Conservation (phyloP, 1,140 invertebrate genomes). For the Orius laevigatus region DNA sequence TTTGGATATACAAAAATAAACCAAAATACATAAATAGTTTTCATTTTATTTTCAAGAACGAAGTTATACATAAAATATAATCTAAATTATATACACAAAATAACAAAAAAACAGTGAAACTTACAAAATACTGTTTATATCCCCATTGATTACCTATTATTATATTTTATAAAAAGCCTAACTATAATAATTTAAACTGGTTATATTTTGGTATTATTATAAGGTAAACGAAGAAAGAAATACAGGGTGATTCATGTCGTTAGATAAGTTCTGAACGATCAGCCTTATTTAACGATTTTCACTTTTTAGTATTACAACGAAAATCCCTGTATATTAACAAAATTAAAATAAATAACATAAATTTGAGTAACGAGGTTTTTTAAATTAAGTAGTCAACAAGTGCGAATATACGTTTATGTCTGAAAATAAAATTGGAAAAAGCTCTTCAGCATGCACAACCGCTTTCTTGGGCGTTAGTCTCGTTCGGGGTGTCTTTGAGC, state of each 20-base stretch:
- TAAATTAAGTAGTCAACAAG: slow-evolving; percentile 8
- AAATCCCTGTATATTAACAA: not conserved
- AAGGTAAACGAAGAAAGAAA: not conserved
- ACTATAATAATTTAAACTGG: not conserved
- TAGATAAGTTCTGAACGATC: not conserved
- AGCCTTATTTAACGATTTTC: not conserved
- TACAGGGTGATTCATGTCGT: too few relatives aligned
- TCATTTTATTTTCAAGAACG: not conserved
- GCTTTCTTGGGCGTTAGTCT: slow-evolving; percentile 75
- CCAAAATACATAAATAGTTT: not conserved
- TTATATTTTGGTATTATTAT: too few relatives aligned
- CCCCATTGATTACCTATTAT: not conserved
- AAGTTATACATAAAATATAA: slow-evolving; percentile 1
- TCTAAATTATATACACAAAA: slow-evolving; percentile 2
- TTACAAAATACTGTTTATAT: slow-evolving; percentile 4
- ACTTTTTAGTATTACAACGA: slow-evolving; percentile 1
- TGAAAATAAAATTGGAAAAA: slow-evolving; percentile 5
- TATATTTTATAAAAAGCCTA: slow-evolving; percentile 3
- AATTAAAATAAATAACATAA: slow-evolving; percentile 14
- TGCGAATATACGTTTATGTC: slow-evolving; percentile 8
- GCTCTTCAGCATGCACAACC: slow-evolving; percentile 71
- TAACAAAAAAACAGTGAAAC: not conserved
- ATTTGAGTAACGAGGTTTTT: slow-evolving; percentile 4
- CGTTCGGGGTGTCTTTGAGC: slow-evolving; percentile 86
- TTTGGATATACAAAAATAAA: not conserved